Percentiles rank a stretch among this genome's conserved stretches.
These are phyloP conservation scores for Oxyura jamaicensis DNA, from an alignment of 2,113 vertebrate species.

Conservation along the genomic window DNA sequence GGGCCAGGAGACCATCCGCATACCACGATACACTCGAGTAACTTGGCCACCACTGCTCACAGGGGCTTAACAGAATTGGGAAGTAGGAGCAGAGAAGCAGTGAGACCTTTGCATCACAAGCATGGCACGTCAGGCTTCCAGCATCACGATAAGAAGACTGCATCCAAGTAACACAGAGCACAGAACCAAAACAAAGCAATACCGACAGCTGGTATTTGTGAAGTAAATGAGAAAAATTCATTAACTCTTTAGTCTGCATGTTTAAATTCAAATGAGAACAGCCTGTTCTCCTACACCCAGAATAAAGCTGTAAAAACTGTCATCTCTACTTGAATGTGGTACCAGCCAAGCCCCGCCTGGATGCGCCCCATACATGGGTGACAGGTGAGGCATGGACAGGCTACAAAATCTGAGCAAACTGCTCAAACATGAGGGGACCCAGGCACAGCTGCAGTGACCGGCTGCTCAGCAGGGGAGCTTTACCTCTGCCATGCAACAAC, in stretches of 20 bases:
- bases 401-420: background rate
- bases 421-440: accelerated
- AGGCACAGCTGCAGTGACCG: accelerated
- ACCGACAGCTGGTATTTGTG: background rate
- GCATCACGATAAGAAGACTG: background rate
- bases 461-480: accelerated
- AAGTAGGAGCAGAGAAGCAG: background rate
- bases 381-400: background rate
- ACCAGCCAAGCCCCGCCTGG: background rate
- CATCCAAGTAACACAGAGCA: background rate
- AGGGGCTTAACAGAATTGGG: background rate
- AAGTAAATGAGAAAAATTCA: background rate
- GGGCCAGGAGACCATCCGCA: background rate
- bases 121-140: background rate
- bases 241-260: background rate
- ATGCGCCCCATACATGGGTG: background rate
- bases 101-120: background rate
- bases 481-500: background rate
- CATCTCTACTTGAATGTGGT: background rate
- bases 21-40: accelerated
- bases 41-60: background rate
- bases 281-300: background rate
- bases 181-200: background rate
- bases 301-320: background rate
- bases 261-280: background rate